phyloP scores from a whole-genome alignment of 2,113 vertebrate species.

The Cyrtonyx montezumae region DNA sequence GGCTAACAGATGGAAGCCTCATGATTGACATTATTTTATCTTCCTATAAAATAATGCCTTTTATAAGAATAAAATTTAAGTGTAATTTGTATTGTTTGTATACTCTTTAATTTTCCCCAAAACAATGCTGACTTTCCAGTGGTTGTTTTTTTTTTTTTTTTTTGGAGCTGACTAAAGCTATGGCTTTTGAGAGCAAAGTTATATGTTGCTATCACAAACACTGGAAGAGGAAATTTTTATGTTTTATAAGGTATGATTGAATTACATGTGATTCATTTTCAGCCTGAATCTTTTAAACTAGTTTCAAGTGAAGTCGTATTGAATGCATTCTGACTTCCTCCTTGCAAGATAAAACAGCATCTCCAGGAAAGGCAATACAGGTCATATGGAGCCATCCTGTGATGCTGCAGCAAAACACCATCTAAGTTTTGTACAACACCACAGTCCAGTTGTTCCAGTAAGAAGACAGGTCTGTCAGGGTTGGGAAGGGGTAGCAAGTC shows the following conservation, averaged over 20 bases:
- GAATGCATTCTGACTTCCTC: background rate
- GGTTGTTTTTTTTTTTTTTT: background rate
- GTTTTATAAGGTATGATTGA: constrained; percentile 13
- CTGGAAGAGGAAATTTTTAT: background rate
- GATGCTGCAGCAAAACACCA: background rate
- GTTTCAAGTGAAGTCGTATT: background rate
- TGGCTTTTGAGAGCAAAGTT: background rate
- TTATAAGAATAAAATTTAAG: no score
- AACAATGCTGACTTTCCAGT: background rate
- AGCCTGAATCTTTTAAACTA: constrained; percentile 2
- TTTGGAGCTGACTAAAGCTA: background rate
- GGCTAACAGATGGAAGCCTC: background rate
- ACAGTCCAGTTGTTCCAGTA: background rate
- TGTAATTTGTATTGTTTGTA: background rate
- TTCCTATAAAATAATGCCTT: no score
- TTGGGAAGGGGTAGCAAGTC: background rate
- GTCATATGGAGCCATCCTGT: background rate
- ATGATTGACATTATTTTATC: background rate
- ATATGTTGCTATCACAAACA: background rate
- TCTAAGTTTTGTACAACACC: background rate
- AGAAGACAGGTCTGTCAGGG: background rate
- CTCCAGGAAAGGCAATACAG: background rate
- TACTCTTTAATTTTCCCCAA: background rate
- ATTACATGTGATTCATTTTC: constrained; percentile 13
- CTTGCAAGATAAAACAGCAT: background rate